Percentiles rank a stretch among this genome's conserved stretches.
Evolutionary conservation across 2,797 vertebrate genomes (phyloP).

Genomic region (Sebastes ruberrimus): DNA sequence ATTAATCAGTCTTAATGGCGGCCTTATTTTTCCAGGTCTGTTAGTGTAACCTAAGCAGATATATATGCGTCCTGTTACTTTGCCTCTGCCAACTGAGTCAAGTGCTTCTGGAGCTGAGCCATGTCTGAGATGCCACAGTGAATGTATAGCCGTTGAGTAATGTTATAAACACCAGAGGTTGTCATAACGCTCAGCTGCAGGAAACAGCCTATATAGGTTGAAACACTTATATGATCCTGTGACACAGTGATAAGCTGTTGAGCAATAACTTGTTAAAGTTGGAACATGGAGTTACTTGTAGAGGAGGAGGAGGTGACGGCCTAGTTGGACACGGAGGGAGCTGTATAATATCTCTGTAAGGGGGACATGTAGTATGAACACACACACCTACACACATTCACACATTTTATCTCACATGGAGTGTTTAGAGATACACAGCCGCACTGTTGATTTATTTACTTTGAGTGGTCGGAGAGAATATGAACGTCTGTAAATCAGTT

Average conservation of each 20-base stretch:
- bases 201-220: neutral
- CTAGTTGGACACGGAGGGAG: conserved; percentile 4
- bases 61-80: neutral
- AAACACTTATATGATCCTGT: neutral
- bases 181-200: neutral
- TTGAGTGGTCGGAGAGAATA: neutral
- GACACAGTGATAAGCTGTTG: conserved; percentile 5
- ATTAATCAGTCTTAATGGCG: conserved; percentile 13
- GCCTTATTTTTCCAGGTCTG: conserved; percentile 3
- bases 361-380: neutral
- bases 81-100: neutral
- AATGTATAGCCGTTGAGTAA: neutral
- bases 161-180: neutral
- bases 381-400: neutral
- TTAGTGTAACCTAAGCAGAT: conserved; percentile 19
- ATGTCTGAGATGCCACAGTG: neutral
- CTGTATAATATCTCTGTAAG: neutral
- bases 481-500: conserved; percentile 20
- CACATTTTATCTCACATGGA: neutral
- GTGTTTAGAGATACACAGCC: neutral
- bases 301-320: conserved; percentile 1
- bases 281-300: conserved; percentile 23
- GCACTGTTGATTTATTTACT: conserved; percentile 29
- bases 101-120: conserved; percentile 17
- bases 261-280: conserved; percentile 26